These are phyloP conservation scores for Caenorhabditis inopinata DNA, from an alignment of 1,140 invertebrate genomes.

Conservation along the genomic window DNA sequence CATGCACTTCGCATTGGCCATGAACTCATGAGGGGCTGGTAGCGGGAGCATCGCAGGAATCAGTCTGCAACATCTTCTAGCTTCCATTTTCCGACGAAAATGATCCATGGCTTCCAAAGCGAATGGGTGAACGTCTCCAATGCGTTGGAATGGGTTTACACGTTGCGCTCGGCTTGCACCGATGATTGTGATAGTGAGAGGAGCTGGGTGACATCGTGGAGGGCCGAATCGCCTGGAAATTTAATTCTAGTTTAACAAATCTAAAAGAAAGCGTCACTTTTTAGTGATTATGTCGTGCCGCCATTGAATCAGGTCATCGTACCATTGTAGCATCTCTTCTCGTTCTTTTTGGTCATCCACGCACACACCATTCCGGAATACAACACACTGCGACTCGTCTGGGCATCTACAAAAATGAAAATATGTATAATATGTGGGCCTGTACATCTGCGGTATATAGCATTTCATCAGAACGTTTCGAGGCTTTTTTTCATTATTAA, in stretches of 20 bases:
- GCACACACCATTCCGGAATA: background rate
- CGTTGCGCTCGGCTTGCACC: background rate
- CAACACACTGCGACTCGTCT: background rate
- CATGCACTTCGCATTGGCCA: constrained; percentile 18
- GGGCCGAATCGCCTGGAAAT: background rate
- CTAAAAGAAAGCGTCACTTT: background rate
- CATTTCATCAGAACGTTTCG: too few relatives aligned
- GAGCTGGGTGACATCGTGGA: background rate
- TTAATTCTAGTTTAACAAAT: background rate
- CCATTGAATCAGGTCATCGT: background rate
- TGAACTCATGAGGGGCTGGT: background rate
- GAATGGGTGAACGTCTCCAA: constrained; percentile 12
- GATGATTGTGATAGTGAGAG: background rate
- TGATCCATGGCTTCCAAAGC: constrained; percentile 13
- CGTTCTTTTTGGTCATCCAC: background rate
- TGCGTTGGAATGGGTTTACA: background rate
- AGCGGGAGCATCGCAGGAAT: background rate
- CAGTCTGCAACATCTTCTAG: background rate
- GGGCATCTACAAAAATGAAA: background rate
- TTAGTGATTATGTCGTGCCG: background rate
- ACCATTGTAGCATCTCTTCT: background rate
- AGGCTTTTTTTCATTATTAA: too few relatives aligned
- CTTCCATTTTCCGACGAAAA: background rate
- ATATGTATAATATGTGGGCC: background rate
- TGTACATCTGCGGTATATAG: too few relatives aligned